These are phyloP conservation scores for Platycnemis pennipes DNA, from an alignment of 2,888 invertebrate genomes.

Conservation along the genomic window DNA sequence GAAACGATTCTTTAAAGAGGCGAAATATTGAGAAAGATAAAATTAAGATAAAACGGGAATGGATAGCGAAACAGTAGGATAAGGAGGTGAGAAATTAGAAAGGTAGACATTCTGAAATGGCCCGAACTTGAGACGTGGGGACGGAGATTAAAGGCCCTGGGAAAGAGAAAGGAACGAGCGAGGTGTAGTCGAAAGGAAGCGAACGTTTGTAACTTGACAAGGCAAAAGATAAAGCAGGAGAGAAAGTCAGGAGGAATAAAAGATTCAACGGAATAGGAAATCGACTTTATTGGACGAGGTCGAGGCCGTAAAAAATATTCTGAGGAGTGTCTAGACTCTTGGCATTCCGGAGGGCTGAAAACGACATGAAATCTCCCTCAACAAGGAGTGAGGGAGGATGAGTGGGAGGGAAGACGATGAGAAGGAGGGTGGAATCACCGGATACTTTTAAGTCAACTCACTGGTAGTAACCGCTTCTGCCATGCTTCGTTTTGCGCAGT, in stretches of 20 bases:
- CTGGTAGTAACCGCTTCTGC: not conserved
- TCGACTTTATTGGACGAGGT: slow-evolving; percentile 51
- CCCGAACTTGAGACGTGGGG: not conserved
- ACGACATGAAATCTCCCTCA: slow-evolving; percentile 19
- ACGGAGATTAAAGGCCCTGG: not conserved
- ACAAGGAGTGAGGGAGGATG: not conserved
- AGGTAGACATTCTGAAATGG: not conserved
- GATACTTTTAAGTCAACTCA: slow-evolving; percentile 11
- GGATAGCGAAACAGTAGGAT: not conserved
- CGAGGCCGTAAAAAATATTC: slow-evolving; percentile 30
- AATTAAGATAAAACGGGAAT: not conserved
- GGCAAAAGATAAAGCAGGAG: not conserved
- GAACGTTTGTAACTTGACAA: not conserved
- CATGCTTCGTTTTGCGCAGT: not conserved
- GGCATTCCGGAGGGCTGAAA: slow-evolving; percentile 37
- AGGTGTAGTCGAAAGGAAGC: not conserved
- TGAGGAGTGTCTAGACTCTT: slow-evolving; percentile 42
- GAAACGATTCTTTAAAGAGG: not conserved
- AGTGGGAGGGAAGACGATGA: not conserved
- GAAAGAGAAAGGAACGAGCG: not conserved
- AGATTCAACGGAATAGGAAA: slow-evolving; percentile 6
- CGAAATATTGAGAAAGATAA: not conserved
- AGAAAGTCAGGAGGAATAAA: slow-evolving; percentile 18
- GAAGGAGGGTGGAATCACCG: not conserved
- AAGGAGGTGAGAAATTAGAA: not conserved